Evolutionary conservation across 2,888 invertebrate genomes (phyloP), one percentile per base, ranked within the genome.

Genomic region (Andricus quercusramuli): DNA sequence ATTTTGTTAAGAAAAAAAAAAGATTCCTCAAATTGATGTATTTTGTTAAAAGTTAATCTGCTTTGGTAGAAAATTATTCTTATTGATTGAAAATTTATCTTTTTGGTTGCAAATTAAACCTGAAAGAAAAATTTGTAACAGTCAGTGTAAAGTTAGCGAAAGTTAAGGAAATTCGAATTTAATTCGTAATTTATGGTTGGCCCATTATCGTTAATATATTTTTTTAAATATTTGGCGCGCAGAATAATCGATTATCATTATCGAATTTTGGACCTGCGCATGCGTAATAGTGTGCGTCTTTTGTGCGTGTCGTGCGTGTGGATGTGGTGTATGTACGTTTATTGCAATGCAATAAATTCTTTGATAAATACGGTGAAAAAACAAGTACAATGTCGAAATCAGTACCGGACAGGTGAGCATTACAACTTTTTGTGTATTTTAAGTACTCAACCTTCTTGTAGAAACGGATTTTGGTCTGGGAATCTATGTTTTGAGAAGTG

Each of bases 321-420:
- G 22, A 1, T 64, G 22, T 25, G 2, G 15, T 5, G 29, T 64
- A 13, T 64, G 64, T 25, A 25, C 22, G 64, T 29, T 74, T 74
- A 32, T 56, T 29, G 25, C 9, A 74, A 37, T 37, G 29, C 13
- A 29, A 32, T n/a, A 20, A 32, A 56, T 51, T 70, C 6, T 74
- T 22, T 59, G 32, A 56, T n/a, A 56, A 56, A 74, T 74, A 51
- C 32, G 8, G n/a, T 20, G 59, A 56, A 70, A 56, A 67, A 74
- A 37, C 6, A 25, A 56, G 51, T 25, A 88, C 82, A 79, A 90
- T 90, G 89, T 65, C 87, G 67, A 86, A 82, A 81, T 85, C 84
- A 8, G 84, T 91, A 76, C 91, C 91, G 3, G 88, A 90, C 2
- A 86, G 89, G 91, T 90, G 82, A 89, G 91, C 78, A 29, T 22